phyloP scores from a whole-genome alignment of 2,888 invertebrate species.

The Drosophila nigritarsus region DNA sequence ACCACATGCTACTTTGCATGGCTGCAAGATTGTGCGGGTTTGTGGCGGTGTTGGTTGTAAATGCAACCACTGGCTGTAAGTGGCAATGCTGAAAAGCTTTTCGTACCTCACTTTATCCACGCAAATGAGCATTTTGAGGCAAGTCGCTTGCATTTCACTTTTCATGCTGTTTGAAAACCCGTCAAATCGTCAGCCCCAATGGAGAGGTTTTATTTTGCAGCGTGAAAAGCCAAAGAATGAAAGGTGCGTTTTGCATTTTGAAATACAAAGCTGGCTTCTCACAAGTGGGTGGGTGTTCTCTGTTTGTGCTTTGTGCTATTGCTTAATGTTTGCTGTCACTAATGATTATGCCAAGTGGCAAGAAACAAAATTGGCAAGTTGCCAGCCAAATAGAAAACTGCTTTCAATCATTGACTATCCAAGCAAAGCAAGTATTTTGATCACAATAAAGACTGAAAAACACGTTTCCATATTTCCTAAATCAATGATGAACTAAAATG shows the following conservation, averaged over 20 bases:
- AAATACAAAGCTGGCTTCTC: constrained; percentile 16
- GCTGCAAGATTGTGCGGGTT: neutral
- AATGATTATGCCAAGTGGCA: constrained; percentile 55
- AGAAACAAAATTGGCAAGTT: constrained; percentile 36
- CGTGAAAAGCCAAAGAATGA: constrained; percentile 13
- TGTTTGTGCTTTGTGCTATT: neutral
- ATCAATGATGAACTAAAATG: neutral
- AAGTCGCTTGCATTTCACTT: constrained; percentile 22
- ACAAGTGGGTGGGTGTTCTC: constrained; percentile 22
- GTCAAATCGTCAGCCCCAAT: constrained; percentile 55
- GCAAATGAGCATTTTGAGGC: neutral
- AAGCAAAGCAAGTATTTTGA: constrained; percentile 2
- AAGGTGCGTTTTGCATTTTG: constrained; percentile 41
- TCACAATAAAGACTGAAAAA: neutral
- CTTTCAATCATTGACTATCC: constrained; percentile 11
- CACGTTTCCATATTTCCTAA: neutral
- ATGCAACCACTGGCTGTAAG: constrained; percentile 27
- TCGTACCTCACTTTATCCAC: constrained; percentile 3
- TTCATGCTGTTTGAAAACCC: constrained; percentile 40
- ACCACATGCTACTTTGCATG: constrained; percentile 2
- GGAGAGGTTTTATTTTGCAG: constrained; percentile 49
- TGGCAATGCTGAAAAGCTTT: constrained; percentile 51
- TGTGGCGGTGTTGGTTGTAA: neutral
- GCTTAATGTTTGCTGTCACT: constrained; percentile 20
- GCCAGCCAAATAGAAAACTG: neutral